phyloP scores from a whole-genome alignment of 2,113 vertebrate genomes.

The Synodontis membranacea region DNA sequence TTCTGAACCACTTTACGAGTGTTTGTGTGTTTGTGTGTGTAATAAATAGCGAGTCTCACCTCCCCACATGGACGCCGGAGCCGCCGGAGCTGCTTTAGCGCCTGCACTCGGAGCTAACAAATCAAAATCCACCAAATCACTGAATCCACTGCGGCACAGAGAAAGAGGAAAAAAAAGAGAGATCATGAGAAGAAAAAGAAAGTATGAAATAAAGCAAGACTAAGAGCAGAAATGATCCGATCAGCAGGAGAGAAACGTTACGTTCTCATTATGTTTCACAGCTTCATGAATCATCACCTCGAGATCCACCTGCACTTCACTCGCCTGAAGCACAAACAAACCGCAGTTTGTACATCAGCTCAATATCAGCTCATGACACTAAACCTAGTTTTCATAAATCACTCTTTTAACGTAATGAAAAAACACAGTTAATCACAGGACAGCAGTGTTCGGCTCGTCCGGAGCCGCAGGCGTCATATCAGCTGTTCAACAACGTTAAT shows the following conservation, averaged over 20 bases:
- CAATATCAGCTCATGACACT: neutral
- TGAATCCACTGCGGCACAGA: slow-evolving; percentile 70
- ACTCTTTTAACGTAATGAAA: neutral
- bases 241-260: neutral
- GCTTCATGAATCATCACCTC: neutral
- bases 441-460: neutral
- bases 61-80: slow-evolving; percentile 80
- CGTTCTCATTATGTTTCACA: neutral
- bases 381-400: neutral
- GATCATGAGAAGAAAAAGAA: slow-evolving; percentile 45
- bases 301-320: neutral
- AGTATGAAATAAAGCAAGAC: neutral
- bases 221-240: neutral
- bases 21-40: neutral
- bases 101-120: slow-evolving; percentile 74
- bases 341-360: neutral
- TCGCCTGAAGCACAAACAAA: neutral
- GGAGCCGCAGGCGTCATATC: no score
- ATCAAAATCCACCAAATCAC: slow-evolving; percentile 85
- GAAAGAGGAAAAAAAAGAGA: slow-evolving; percentile 70
- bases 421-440: no score
- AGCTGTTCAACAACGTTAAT: no score
- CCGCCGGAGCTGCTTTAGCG: slow-evolving; percentile 66
- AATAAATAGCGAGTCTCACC: slow-evolving; percentile 60
- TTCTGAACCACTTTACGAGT: no score